phyloP scores from a whole-genome alignment of 2,113 vertebrate genomes.

The Cinclus mexicanus region DNA sequence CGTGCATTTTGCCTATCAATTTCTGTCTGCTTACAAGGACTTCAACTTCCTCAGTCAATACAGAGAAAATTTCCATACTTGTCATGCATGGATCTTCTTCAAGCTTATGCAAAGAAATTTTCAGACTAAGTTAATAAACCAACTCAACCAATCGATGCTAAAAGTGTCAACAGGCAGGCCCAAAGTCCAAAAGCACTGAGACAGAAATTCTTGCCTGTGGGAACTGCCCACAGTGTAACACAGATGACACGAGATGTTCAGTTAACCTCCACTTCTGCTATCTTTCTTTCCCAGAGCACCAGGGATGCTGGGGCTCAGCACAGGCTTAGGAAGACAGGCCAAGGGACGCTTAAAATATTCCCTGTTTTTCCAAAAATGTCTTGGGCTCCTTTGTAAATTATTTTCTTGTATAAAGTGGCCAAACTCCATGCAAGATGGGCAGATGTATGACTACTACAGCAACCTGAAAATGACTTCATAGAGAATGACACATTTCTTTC shows the following conservation, averaged over 20 bases:
- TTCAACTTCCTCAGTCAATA: neutral
- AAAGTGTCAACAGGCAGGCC: neutral
- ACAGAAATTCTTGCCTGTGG: neutral
- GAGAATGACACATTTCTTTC: neutral
- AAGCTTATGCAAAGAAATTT: neutral
- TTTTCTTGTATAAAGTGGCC: neutral
- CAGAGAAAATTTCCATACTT: neutral
- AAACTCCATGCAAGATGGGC: neutral
- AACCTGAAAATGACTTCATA: neutral
- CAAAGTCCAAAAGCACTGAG: neutral
- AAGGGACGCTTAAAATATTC: neutral
- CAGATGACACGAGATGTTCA: rapidly evolving
- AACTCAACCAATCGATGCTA: neutral
- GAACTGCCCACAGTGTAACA: neutral
- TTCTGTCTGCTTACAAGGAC: neutral
- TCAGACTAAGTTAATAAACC: neutral
- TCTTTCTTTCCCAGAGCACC: neutral
- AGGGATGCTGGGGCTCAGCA: neutral
- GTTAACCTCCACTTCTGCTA: neutral
- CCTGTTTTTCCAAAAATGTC: neutral
- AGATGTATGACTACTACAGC: neutral
- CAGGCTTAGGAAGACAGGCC: neutral
- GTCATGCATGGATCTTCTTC: neutral
- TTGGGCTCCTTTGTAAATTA: neutral
- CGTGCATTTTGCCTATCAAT: neutral